A percentile compares a stretch with the other conserved stretches of the same genome.
Evolutionary conservation across 2,113 vertebrate genomes (phyloP).

Genomic region (Sula dactylatra): DNA sequence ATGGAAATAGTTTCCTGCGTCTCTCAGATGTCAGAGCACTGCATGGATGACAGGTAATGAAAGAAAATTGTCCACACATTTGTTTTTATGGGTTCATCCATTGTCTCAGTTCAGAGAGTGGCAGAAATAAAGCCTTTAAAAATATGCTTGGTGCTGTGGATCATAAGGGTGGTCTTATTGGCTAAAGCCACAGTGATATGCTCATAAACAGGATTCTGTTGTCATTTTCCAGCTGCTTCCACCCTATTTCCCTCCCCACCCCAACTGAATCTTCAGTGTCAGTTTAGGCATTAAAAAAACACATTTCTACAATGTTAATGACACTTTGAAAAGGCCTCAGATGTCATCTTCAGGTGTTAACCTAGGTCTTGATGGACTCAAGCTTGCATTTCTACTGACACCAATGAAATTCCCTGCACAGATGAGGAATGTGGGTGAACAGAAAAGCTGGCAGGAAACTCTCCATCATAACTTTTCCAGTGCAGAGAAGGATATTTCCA

Average conservation of each 20-base stretch:
- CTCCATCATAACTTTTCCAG: not conserved
- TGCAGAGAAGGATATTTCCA: not conserved
- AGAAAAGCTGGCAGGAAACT: not conserved
- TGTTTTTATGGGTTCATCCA: not conserved
- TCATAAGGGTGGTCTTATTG: not conserved
- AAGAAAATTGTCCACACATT: slow-evolving; percentile 15
- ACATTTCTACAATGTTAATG: not conserved
- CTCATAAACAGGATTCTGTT: not conserved
- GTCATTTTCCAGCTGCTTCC: not conserved
- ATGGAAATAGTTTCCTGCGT: slow-evolving; percentile 24
- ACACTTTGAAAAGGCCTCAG: not conserved
- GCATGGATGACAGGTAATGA: slow-evolving; percentile 10
- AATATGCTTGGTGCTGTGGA: not conserved
- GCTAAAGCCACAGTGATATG: not conserved
- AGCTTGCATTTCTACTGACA: not conserved
- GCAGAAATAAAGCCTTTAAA: slow-evolving; percentile 44
- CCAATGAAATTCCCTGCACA: not conserved
- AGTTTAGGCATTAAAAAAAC: not conserved
- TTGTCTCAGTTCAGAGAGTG: not conserved
- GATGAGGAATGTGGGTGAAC: not conserved
- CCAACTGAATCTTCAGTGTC: not conserved
- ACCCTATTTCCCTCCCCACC: not conserved
- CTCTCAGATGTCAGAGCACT: slow-evolving; percentile 12
- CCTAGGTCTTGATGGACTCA: not conserved
- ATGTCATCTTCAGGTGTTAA: not conserved